Evolutionary conservation across 2,888 invertebrate genomes (phyloP).

Genomic region (Holacanthella duospinosa): DNA sequence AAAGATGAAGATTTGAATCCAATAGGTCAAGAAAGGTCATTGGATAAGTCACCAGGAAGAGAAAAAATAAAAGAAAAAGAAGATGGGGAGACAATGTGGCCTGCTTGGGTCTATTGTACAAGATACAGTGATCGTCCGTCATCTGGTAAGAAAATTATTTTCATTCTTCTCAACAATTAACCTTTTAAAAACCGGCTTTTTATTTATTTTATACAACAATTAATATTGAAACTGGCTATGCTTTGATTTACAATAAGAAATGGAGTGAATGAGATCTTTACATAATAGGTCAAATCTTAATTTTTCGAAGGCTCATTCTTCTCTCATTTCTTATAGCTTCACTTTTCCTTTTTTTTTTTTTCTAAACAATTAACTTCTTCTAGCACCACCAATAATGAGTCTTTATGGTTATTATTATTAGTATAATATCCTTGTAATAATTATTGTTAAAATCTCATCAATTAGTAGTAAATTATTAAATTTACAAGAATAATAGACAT

Average conservation of each 20-base stretch:
- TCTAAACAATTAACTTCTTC: no score
- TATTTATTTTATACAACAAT: not conserved
- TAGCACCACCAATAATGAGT: no score
- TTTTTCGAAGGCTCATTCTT: no score
- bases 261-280: no score
- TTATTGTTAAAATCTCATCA: no score
- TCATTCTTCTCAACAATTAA: not conserved
- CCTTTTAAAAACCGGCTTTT: not conserved
- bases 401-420: no score
- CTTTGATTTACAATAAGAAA: not conserved
- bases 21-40: not conserved
- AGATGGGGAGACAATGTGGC: constrained; percentile 39
- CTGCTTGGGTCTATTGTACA: constrained; percentile 53
- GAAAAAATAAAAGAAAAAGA: not conserved
- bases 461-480: no score
- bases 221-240: not conserved
- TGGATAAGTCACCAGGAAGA: not conserved
- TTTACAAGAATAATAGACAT: no score
- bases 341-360: no score
- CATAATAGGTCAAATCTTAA: no score
- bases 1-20: not conserved
- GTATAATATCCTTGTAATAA: no score
- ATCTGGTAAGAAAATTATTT: constrained; percentile 42
- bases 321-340: no score
- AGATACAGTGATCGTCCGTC: constrained; percentile 50